These are phyloP conservation scores for Danio jaintianensis DNA, from an alignment of 2,797 vertebrate species.

Conservation along the genomic window DNA sequence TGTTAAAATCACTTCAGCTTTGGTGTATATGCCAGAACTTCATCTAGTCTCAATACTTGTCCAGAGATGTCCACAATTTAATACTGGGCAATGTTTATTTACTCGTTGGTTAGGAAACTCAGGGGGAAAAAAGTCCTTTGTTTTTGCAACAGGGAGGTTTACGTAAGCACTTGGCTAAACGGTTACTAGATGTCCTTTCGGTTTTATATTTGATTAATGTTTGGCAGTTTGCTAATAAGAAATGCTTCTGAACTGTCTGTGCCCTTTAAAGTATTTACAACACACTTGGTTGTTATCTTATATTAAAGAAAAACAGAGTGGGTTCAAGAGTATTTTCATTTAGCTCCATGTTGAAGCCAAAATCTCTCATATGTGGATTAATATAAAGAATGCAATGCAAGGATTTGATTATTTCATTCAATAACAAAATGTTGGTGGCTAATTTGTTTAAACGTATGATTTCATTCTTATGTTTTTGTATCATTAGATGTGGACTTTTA, in stretches of 20 bases:
- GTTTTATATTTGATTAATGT: conserved; percentile 26
- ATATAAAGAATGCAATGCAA: not conserved
- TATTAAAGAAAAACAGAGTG: conserved; percentile 34
- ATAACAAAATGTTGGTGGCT: not conserved
- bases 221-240: conserved; percentile 28
- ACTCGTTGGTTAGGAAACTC: not conserved
- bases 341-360: conserved; percentile 19
- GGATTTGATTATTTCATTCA: not conserved
- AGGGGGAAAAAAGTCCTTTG: not conserved
- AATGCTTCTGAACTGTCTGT: conserved; percentile 43
- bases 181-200: conserved; percentile 13
- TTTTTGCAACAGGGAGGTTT: not conserved
- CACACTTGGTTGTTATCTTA: conserved; percentile 43
- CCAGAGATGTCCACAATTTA: not conserved
- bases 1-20: conserved; percentile 26
- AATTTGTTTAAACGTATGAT: not conserved
- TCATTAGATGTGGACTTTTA: too few species aligned
- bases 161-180: not conserved
- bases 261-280: conserved; percentile 38
- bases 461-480: not conserved
- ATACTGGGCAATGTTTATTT: not conserved
- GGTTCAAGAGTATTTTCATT: conserved; percentile 34
- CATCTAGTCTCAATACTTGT: not conserved
- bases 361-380: not conserved
- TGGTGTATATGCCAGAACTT: not conserved